Base-by-base conservation (phyloP, 2,888 invertebrate genomes). In the Sarcophaga subvicina region DNA sequence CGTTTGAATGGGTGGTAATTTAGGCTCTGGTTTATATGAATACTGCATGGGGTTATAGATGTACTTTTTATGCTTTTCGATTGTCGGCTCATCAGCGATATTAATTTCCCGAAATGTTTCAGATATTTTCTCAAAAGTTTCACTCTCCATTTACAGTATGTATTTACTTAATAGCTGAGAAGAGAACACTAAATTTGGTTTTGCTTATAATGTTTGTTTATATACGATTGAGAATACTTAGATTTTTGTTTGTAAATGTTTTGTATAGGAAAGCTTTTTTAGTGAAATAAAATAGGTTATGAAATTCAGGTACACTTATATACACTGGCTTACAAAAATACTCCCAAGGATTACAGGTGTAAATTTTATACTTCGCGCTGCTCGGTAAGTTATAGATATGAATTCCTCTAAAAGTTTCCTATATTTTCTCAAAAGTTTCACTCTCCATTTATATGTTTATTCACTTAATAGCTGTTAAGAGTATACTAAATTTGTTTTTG, bases 371-470 rank as follows among this genome's bases (percentile, higher is more conserved):
- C 27, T 75, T 69, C 67, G 49, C 27, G 17, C 20, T 62, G 1
- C 17, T 67, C 17, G 47, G 20, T 22, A 63, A 54, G 37, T 81
- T 63, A 8, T 62, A 20, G 20, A 75, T 70, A 45, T 81, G 8
- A 10, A 81, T 70, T 75, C 69, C 10, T 8, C 17, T 12, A 12
- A 81, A 60, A 22, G 62, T 8, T 6, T 62, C n/a, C 5, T 3
- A 2, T 54, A 54, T 63, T 22, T 69, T 49, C 37, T 70, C 59
- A 2, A 75, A n/a, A 54, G 10, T 69, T 69, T 81, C 81, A 69
- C 37, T 27, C 11, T 37, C 69, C 69, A 80, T 54, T 54, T 3
- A 14, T 0, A 37, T 37, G 2, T 10, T 12, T 0, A 54, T 54
- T 54, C 12, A 17, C 54, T 17, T 17, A 12, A 54, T 17, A 4